A percentile compares a stretch with the other conserved stretches of the same genome.
These are phyloP conservation scores for Campoplex capitator DNA, from an alignment of 2,888 invertebrate species.

Conservation along the genomic window DNA sequence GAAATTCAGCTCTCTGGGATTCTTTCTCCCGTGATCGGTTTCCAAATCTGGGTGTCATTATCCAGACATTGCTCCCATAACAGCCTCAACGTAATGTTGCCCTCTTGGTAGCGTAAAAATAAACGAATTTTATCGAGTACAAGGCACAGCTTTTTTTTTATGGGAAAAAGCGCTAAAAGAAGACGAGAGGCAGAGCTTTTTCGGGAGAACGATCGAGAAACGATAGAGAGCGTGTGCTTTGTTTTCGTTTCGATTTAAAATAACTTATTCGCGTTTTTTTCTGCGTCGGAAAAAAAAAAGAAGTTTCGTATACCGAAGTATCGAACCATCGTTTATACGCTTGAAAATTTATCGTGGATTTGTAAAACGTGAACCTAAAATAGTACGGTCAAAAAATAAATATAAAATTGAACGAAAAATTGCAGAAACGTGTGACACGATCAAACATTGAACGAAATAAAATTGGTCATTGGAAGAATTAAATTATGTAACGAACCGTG, in stretches of 20 bases:
- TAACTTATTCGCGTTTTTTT: background rate
- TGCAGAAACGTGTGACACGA: background rate
- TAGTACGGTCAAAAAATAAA: constrained; percentile 2
- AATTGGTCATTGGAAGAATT: background rate
- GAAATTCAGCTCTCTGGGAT: background rate
- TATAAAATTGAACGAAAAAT: background rate
- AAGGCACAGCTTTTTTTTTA: background rate
- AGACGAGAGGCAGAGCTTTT: constrained; percentile 7
- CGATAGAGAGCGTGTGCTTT: constrained; percentile 3
- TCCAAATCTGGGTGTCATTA: background rate
- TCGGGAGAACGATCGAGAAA: constrained; percentile 16
- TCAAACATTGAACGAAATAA: background rate
- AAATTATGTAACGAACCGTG: background rate
- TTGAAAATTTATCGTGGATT: background rate
- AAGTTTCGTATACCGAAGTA: background rate
- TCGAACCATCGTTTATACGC: background rate
- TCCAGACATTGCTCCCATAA: background rate
- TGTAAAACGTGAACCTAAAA: background rate
- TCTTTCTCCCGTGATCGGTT: background rate
- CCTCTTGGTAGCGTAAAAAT: background rate
- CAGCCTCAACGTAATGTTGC: background rate
- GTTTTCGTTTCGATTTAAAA: constrained; percentile 15
- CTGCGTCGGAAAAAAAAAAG: background rate
- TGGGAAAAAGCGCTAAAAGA: background rate
- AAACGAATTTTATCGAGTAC: background rate